Evolutionary conservation across 2,113 vertebrate genomes (phyloP), one percentile per base, ranked within the genome.

Genomic region (Polyodon spathula): DNA sequence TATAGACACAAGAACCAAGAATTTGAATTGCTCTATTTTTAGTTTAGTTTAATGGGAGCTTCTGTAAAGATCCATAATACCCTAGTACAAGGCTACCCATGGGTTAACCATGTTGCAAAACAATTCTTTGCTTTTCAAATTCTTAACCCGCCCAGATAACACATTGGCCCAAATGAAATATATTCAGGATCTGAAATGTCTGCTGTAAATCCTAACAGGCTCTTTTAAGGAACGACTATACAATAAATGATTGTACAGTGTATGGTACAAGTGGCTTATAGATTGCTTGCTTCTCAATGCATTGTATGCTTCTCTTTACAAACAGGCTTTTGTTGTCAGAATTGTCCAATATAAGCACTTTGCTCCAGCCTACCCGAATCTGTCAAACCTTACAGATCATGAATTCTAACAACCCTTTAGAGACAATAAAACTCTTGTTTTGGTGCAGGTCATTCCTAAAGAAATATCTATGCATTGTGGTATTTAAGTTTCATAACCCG

Each of bases 161-260:
- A 62, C 39, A 62, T 56, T 62, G 54, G 54, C 41, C 8, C 53
- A 58, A 66, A 71, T 27, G 57, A 68, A 61, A 59, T 17, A 44
- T 37, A 10, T 57, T 62, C 14, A 5, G 54, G 56, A 54, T 54
- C 50, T 71, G 60, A 61, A 65, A 62, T 44, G 41, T 50, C 46
- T 27, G 42, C 12, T 44, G 61, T 54, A 61, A 62, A 58, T 68
- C 56, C 65, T 40, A 68, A 58, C 5, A 46, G 67, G 53, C 67
- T 46, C 66, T 70, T 78, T 69, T 73, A 69, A 71, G 61, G 62
- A 63, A 51, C 59, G 56, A 58, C 39, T 72, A 67, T 71, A 83
- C 83, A 80, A 80, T 75, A 66, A 68, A 60, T 74, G 73, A 73
- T 79, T 80, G 79, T 78, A 68, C 63, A 40, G 61, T 74, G 65